Evolutionary conservation across 2,113 vertebrate genomes (phyloP).

Genomic region (Calonectris borealis): DNA sequence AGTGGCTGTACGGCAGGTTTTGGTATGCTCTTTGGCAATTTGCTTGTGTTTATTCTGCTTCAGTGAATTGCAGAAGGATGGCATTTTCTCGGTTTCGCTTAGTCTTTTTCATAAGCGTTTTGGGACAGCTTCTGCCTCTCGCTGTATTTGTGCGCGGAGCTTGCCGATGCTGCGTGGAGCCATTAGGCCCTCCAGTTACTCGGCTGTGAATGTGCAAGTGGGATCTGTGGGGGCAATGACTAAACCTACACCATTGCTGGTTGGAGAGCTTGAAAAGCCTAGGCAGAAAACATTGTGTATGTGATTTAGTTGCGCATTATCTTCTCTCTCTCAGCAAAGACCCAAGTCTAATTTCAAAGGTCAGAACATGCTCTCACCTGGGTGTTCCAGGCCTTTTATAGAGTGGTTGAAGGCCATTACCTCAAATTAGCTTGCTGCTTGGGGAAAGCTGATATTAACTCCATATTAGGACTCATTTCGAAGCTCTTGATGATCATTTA

Average conservation of each 20-base stretch:
- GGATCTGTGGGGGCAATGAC: neutral
- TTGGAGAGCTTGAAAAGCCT: neutral
- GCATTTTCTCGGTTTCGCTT: neutral
- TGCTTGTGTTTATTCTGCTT: neutral
- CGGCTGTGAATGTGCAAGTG: rapidly evolving
- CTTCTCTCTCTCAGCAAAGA: neutral
- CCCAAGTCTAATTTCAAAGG: slow-evolving; percentile 34
- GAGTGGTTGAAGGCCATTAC: slow-evolving; percentile 10
- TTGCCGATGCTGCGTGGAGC: neutral
- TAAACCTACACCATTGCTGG: neutral
- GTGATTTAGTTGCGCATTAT: neutral
- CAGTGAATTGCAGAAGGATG: neutral
- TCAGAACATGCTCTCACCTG: slow-evolving; percentile 29
- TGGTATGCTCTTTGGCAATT: neutral
- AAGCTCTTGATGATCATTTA: slow-evolving; percentile 30
- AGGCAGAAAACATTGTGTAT: neutral
- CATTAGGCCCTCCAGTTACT: rapidly evolving
- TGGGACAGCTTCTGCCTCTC: neutral
- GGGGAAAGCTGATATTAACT: slow-evolving; percentile 4
- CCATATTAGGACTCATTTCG: neutral
- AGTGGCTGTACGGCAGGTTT: neutral
- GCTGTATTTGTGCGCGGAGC: rapidly evolving
- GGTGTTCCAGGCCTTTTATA: slow-evolving; percentile 3
- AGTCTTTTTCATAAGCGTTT: rapidly evolving
- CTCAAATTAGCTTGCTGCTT: slow-evolving; percentile 47